phyloP scores from a whole-genome alignment of 2,113 vertebrate species.

The Dendropsophus ebraccatus region DNA sequence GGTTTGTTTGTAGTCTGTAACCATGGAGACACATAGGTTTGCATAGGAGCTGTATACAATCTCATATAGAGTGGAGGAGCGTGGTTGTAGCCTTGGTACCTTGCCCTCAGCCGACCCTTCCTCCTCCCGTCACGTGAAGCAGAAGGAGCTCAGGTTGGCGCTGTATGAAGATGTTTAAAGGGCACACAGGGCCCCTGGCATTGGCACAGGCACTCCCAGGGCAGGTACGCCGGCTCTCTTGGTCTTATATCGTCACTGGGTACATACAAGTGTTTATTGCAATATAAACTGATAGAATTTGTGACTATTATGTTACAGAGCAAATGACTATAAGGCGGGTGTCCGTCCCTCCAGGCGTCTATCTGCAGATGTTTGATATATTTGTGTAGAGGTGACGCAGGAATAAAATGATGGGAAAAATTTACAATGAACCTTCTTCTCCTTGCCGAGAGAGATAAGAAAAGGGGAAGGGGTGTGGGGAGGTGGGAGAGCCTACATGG shows the following conservation, averaged over 20 bases:
- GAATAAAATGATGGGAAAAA: too few relatives aligned
- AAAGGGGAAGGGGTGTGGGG: too few relatives aligned
- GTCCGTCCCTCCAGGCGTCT: too few relatives aligned
- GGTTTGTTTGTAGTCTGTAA: too few relatives aligned
- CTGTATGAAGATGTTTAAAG: neutral
- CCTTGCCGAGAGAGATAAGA: too few relatives aligned
- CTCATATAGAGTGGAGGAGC: too few relatives aligned
- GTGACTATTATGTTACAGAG: neutral
- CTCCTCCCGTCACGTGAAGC: neutral
- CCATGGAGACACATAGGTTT: too few relatives aligned
- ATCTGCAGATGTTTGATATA: too few relatives aligned
- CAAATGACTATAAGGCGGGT: neutral
- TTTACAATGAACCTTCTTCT: too few relatives aligned
- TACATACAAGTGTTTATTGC: neutral
- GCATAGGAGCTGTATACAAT: neutral
- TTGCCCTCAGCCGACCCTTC: slow-evolving; percentile 10
- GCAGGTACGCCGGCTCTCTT: neutral
- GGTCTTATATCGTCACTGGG: neutral
- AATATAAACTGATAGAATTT: neutral
- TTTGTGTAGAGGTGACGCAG: too few relatives aligned
- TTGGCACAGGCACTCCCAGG: slow-evolving; percentile 8
- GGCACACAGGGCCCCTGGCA: neutral
- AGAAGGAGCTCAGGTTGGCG: neutral
- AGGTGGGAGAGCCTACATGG: too few relatives aligned
- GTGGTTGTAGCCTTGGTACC: neutral